These are phyloP conservation scores for Notechis scutatus DNA, from an alignment of 2,113 vertebrate genomes.

Conservation along the genomic window DNA sequence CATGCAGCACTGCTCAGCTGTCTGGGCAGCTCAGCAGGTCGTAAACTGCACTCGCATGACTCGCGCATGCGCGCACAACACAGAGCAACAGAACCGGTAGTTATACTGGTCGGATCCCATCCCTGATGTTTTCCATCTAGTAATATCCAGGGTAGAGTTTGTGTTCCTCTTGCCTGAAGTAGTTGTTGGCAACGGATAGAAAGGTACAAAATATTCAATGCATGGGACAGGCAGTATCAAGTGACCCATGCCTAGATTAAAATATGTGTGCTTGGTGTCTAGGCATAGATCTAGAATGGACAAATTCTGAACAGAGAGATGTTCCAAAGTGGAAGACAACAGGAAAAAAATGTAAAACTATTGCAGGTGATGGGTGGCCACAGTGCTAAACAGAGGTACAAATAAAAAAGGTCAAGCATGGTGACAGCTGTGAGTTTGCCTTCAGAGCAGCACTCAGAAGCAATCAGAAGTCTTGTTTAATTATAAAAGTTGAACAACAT, in stretches of 20 bases:
- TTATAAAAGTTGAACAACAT: background rate
- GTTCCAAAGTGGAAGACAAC: background rate
- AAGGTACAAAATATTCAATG: background rate
- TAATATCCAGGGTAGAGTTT: background rate
- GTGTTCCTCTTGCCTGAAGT: background rate
- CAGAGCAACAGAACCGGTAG: no score
- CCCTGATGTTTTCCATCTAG: background rate
- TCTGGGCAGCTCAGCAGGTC: no score
- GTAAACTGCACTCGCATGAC: no score
- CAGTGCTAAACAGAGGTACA: background rate
- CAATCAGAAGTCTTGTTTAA: background rate
- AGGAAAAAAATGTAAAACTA: background rate
- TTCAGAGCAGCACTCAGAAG: background rate
- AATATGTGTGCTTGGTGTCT: background rate
- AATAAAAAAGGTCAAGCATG: background rate
- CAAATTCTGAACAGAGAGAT: background rate
- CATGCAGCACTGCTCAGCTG: no score
- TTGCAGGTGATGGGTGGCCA: background rate
- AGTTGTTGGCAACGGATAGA: background rate
- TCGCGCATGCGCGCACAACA: no score
- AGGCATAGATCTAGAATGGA: background rate
- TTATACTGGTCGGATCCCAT: no score
- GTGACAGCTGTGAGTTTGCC: background rate
- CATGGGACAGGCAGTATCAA: background rate
- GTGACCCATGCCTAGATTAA: background rate